Percentiles rank a stretch among this genome's conserved stretches.
Conservation (phyloP, 2,113 vertebrate species). For the Eudyptes chrysolophus region DNA sequence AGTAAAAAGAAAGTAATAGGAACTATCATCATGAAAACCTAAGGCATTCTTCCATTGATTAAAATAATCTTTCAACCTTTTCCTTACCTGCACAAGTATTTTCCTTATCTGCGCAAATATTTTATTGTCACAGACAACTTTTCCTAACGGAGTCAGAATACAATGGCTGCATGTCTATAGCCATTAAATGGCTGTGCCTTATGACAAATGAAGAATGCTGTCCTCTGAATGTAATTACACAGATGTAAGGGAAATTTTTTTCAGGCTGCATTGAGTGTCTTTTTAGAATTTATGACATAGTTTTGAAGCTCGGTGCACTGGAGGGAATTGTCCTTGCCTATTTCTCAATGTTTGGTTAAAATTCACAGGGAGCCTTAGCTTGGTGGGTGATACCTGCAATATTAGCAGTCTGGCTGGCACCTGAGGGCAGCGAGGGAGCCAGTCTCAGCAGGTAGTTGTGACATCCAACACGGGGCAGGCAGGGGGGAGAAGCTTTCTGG, state of each 20-base stretch:
- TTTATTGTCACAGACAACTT: background rate
- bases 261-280: background rate
- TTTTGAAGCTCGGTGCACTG: background rate
- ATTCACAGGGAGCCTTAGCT: background rate
- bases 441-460: background rate
- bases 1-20: background rate
- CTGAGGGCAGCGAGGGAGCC: background rate
- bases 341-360: background rate
- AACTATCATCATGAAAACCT: background rate
- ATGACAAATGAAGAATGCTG: background rate
- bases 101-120: background rate
- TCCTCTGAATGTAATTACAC: background rate
- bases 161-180: background rate
- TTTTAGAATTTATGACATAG: background rate
- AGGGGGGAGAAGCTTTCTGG: background rate
- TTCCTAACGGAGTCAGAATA: background rate
- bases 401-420: background rate
- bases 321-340: background rate
- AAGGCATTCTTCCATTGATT: background rate
- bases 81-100: background rate
- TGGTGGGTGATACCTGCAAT: background rate
- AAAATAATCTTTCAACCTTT: background rate
- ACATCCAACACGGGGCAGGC: background rate
- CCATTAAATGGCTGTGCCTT: background rate
- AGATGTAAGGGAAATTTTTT: background rate